Evolutionary conservation across 2,888 invertebrate genomes (phyloP), one percentile per base, ranked within the genome.

Genomic region (Volucella inflata): DNA sequence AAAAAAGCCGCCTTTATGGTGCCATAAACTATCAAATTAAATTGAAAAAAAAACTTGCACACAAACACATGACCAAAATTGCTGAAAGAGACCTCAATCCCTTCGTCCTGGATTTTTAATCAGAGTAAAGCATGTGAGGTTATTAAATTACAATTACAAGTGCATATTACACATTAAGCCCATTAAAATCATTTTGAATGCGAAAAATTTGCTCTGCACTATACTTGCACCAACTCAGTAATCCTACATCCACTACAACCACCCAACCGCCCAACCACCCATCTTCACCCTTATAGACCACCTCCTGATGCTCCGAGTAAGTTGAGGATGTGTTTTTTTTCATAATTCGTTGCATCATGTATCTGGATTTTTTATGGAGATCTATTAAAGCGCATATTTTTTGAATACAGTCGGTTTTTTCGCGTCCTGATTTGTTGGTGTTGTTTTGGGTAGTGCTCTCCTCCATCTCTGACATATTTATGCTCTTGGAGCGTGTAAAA

Each of bases 131-230:
- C 76, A 77, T 67, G 85, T 44, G 62, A 87, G 75, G 87, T 79
- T 80, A 87, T 84, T 87, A 87, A 87, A 87, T 87, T 87, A 87
- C 83, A 87, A 87, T 87, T 87, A 87, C 80, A 83, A 80, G 83
- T 81, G 87, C 83, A 83, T 81, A 87, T 87, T 87, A 83, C 80
- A 87, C 83, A 87, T 87, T 87, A 87, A 87, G 64, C 74, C 87
- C 83, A 87, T 87, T 87, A 83, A 87, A 87, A 83, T 80, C 65
- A 59, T 83, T 82, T 79, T 71, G 60, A 68, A 81, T 77, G 67
- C 42, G 59, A 77, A 85, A 81, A 81, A 77, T 77, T 81, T 62
- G 38, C 50, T 60, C 55, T 17, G 50, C 70, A 36, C 60, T 21
- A 30, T 71, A 51, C 17, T 14, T n/a, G 0, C 30, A 6, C 30